Evolutionary conservation across 1,140 invertebrate genomes (phyloP).

Genomic region (Drosophila lacertosa): DNA sequence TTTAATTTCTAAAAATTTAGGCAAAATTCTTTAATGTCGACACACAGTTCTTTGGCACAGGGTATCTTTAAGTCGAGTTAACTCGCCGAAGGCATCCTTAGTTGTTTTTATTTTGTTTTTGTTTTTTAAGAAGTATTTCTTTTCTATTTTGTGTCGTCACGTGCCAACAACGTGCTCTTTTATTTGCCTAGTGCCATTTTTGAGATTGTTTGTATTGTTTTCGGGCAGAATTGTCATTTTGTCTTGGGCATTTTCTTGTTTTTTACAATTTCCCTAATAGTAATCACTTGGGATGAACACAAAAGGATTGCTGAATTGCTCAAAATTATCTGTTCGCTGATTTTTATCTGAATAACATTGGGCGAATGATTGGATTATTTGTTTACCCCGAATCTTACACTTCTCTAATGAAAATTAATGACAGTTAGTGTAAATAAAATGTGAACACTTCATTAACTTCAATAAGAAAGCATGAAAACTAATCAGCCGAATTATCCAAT

Average conservation of each 20-base stretch:
- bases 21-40: no score
- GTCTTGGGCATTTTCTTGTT: slow-evolving; percentile 3
- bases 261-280: slow-evolving; percentile 2
- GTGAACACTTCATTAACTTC: slow-evolving; percentile 36
- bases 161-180: slow-evolving; percentile 56
- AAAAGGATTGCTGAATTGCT: slow-evolving; percentile 20
- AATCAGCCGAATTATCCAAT: slow-evolving; percentile 21
- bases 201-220: slow-evolving; percentile 71
- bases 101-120: slow-evolving; percentile 8
- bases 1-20: no score
- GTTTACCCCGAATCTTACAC: slow-evolving; percentile 1
- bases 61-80: no score
- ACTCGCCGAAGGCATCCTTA: no score
- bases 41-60: no score
- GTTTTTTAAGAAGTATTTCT: slow-evolving; percentile 20
- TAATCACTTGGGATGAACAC: slow-evolving; percentile 11
- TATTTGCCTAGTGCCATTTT: slow-evolving; percentile 71
- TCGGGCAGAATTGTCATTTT: slow-evolving; percentile 26
- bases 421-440: slow-evolving; percentile 29
- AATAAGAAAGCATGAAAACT: slow-evolving; percentile 3
- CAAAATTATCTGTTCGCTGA: background rate
- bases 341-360: slow-evolving; percentile 3
- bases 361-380: slow-evolving; percentile 10
- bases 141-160: slow-evolving; percentile 54
- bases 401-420: slow-evolving; percentile 21